phyloP scores from a whole-genome alignment of 2,888 invertebrate genomes.

The Eristalis intricaria region DNA sequence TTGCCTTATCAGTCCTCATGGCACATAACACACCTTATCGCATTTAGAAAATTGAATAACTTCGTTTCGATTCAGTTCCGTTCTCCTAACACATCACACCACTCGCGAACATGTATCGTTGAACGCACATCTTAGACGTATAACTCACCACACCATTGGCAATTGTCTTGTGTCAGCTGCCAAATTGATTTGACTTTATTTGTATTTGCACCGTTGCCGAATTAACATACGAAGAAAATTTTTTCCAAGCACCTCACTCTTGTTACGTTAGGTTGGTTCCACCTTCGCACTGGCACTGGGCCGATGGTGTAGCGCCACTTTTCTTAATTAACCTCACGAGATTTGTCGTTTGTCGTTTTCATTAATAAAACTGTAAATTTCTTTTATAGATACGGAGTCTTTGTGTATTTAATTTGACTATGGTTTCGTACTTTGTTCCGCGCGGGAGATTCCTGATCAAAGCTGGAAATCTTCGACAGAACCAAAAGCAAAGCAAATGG shows the following conservation, averaged over 20 bases:
- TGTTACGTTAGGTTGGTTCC: conserved; percentile 58
- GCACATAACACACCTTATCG: too few relatives aligned
- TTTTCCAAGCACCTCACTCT: conserved; percentile 28
- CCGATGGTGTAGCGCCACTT: not conserved
- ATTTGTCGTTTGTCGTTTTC: not conserved
- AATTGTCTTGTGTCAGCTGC: conserved; percentile 32
- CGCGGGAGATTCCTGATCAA: conserved; percentile 78
- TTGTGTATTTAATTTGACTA: conserved; percentile 43
- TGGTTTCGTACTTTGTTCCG: conserved; percentile 80
- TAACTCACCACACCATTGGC: conserved; percentile 28
- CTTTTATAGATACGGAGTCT: conserved; percentile 13
- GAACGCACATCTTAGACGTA: conserved; percentile 8
- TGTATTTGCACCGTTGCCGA: conserved; percentile 52
- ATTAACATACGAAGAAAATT: conserved; percentile 8
- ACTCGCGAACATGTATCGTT: not conserved
- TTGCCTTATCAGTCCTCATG: too few relatives aligned
- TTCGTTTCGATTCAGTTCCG: not conserved
- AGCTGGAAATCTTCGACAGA: conserved; percentile 77
- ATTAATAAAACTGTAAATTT: conserved; percentile 1
- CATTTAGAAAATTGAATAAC: too few relatives aligned
- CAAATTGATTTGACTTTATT: conserved; percentile 40
- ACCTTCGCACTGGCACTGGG: not conserved
- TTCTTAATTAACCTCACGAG: conserved; percentile 41
- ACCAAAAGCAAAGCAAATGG: conserved; percentile 75
- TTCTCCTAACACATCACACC: not conserved